Conservation (phyloP, 2,888 invertebrate genomes). For the Eulithis prunata region DNA sequence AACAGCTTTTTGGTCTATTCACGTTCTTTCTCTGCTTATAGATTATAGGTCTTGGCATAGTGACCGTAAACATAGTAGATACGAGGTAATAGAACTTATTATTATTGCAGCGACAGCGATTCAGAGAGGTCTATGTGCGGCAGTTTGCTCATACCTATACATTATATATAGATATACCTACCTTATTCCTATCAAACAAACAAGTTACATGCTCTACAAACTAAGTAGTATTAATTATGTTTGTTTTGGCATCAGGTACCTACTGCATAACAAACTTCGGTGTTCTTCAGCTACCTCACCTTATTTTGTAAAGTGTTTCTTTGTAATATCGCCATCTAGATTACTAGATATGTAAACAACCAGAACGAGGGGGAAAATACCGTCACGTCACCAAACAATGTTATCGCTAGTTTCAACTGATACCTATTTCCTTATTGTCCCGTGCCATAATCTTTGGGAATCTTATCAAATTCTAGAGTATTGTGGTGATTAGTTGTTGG, state of each 20-base stretch:
- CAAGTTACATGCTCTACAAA: no score
- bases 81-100: no score
- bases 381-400: conserved; percentile 1
- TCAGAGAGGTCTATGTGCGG: no score
- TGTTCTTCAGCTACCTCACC: not conserved
- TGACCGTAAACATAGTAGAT: no score
- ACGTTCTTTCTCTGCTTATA: no score
- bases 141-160: no score
- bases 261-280: not conserved
- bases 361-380: conserved; percentile 11
- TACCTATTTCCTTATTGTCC: conserved; percentile 32
- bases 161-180: no score
- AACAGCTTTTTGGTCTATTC: no score
- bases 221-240: no score
- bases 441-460: conserved; percentile 28
- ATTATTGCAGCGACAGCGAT: no score
- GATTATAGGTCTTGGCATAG: no score
- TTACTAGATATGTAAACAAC: conserved; percentile 10
- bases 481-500: conserved; percentile 41
- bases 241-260: conserved; percentile 8
- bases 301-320: conserved; percentile 3
- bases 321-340: conserved; percentile 1
- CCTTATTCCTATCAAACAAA: no score
- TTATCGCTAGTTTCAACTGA: conserved; percentile 15
- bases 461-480: conserved; percentile 46